Conservation (phyloP, 2,797 vertebrate species). For the Pseudochirops cupreus region DNA sequence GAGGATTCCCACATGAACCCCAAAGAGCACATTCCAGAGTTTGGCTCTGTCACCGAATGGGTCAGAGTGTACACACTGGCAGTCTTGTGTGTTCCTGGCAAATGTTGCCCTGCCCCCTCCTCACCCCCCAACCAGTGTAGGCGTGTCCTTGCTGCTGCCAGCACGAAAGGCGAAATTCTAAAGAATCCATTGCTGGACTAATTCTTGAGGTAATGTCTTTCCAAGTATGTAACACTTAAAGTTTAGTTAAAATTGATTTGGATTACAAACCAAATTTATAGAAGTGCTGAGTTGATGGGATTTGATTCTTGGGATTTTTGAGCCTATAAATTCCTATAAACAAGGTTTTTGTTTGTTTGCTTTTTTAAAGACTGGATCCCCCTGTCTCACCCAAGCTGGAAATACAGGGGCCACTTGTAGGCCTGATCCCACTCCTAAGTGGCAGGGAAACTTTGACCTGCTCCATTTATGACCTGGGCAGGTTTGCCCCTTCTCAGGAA, state of each 20-base stretch:
- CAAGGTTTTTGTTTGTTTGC: not conserved
- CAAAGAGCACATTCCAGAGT: slow-evolving; percentile 46
- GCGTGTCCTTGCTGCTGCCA: not conserved
- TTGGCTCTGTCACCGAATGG: not conserved
- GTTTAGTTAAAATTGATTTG: not conserved
- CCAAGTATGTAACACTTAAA: slow-evolving; percentile 7
- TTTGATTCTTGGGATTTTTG: not conserved
- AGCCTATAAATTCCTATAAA: not conserved
- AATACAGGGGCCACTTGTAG: not conserved
- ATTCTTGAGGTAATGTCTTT: slow-evolving; percentile 15
- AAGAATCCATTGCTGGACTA: slow-evolving; percentile 42
- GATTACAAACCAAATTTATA: not conserved
- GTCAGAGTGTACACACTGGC: slow-evolving; percentile 24
- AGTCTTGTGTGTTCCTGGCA: slow-evolving; percentile 26
- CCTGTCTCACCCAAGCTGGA: not conserved
- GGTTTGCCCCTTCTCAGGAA: not conserved
- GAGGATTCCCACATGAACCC: not conserved
- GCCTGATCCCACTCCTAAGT: not conserved
- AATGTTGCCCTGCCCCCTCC: not conserved
- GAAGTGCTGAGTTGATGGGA: not conserved
- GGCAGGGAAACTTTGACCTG: not conserved
- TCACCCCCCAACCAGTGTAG: not conserved
- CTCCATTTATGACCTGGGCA: not conserved
- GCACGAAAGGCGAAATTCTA: slow-evolving; percentile 63
- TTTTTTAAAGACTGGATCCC: not conserved